Conservation (phyloP, 2,888 invertebrate species). For the Apomyelois bistriatella region DNA sequence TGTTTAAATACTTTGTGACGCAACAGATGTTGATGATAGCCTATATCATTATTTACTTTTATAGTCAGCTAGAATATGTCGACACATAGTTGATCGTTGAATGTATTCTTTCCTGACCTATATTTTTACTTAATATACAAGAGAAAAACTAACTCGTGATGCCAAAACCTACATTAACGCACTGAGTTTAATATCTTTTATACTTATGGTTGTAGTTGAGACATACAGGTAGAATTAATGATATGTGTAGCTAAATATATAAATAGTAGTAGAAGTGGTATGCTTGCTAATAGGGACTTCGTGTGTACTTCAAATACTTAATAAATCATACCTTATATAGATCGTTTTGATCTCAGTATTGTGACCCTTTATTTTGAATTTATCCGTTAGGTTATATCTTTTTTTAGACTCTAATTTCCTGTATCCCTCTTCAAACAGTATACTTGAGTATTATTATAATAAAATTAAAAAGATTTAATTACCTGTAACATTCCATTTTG, state of each 20-base stretch:
- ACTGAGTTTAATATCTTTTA: slow-evolving; percentile 43
- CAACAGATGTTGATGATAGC: no score
- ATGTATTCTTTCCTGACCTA: not conserved
- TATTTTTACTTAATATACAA: not conserved
- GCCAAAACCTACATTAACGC: slow-evolving; percentile 42
- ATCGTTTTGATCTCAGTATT: slow-evolving; percentile 8
- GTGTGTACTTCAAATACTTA: not conserved
- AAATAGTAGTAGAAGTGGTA: not conserved
- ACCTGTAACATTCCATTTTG: not conserved
- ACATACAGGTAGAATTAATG: slow-evolving; percentile 40
- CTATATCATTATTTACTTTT: no score
- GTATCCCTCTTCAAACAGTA: not conserved
- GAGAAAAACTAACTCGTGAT: slow-evolving; percentile 36
- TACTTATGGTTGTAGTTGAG: slow-evolving; percentile 42
- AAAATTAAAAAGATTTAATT: not conserved
- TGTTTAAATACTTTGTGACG: no score
- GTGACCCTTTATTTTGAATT: not conserved
- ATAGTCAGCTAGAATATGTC: not conserved
- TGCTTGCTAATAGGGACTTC: not conserved
- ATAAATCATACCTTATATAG: not conserved
- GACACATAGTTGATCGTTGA: not conserved
- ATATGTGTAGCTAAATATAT: slow-evolving; percentile 1
- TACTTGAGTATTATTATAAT: not conserved
- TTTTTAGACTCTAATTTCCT: not conserved
- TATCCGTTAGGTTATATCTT: not conserved